Conservation (phyloP, 1,140 invertebrate species). For the Tribolium castaneum region DNA sequence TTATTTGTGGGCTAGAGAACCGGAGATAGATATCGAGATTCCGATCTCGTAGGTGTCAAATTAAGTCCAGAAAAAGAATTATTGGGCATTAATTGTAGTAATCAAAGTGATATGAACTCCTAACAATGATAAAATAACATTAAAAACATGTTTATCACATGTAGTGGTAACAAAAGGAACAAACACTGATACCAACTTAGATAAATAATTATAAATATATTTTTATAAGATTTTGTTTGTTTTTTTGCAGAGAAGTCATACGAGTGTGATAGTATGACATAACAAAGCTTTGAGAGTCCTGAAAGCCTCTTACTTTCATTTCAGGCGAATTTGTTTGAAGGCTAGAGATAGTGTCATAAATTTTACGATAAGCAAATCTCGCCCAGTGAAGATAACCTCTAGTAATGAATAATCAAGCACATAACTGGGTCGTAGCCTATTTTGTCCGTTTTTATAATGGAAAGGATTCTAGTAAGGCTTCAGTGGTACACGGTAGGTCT, state of each 20-base stretch:
- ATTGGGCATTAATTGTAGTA: constrained; percentile 9
- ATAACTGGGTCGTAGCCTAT: constrained; percentile 22
- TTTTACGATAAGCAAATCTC: constrained; percentile 14
- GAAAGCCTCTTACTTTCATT: not conserved
- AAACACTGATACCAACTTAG: constrained; percentile 28
- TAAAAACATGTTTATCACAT: constrained; percentile 40
- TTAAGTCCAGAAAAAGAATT: not conserved
- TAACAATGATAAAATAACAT: constrained; percentile 23
- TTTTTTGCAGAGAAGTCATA: not conserved
- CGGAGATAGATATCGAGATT: not conserved
- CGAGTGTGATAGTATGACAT: not conserved
- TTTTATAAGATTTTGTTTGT: constrained; percentile 23
- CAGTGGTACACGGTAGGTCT: not conserved
- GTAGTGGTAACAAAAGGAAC: constrained; percentile 30
- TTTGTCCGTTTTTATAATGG: constrained; percentile 6
- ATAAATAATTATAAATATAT: constrained; percentile 31
- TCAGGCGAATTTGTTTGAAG: not conserved
- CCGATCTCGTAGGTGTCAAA: not conserved
- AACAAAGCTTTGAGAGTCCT: not conserved
- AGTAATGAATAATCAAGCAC: constrained; percentile 23
- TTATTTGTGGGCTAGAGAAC: not conserved
- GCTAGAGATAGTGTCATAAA: constrained; percentile 6
- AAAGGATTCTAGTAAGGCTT: not conserved
- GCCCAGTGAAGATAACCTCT: constrained; percentile 1
- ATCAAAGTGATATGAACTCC: not conserved